These are phyloP conservation scores for Aproaerema taeniolella DNA, from an alignment of 2,888 invertebrate genomes.

Conservation along the genomic window DNA sequence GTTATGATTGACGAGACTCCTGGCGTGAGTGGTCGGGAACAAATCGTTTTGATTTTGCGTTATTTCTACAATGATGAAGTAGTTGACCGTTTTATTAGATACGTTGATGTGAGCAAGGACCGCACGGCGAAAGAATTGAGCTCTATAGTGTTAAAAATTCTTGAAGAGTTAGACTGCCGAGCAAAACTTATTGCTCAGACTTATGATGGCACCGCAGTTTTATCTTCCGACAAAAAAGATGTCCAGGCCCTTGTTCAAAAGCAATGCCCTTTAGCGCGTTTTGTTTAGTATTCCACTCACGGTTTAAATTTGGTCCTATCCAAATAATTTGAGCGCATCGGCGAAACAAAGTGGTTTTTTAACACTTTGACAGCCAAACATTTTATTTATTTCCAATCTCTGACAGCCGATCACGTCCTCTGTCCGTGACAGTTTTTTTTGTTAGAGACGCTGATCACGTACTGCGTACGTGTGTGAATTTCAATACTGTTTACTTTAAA, in stretches of 20 bases:
- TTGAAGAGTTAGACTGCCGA: neutral
- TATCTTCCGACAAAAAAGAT: neutral
- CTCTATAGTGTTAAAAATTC: neutral
- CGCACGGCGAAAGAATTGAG: neutral
- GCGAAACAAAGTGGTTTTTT: neutral
- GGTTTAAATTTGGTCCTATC: neutral
- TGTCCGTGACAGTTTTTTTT: no score
- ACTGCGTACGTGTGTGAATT: no score
- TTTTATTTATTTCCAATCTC: no score
- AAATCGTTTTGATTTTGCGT: neutral
- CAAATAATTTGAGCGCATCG: neutral
- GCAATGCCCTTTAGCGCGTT: neutral
- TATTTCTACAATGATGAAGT: neutral
- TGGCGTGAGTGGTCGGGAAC: no score
- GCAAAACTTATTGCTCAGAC: neutral
- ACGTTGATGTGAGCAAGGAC: neutral
- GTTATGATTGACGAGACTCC: no score
- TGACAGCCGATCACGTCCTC: no score
- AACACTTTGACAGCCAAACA: no score
- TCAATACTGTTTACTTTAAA: no score
- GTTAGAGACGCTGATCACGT: no score
- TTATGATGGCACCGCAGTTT: neutral
- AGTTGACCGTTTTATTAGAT: neutral
- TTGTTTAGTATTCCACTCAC: neutral
- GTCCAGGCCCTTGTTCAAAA: neutral